Evolutionary conservation across 2,113 vertebrate species (phyloP).

Genomic region (Triplophysa rosa): DNA sequence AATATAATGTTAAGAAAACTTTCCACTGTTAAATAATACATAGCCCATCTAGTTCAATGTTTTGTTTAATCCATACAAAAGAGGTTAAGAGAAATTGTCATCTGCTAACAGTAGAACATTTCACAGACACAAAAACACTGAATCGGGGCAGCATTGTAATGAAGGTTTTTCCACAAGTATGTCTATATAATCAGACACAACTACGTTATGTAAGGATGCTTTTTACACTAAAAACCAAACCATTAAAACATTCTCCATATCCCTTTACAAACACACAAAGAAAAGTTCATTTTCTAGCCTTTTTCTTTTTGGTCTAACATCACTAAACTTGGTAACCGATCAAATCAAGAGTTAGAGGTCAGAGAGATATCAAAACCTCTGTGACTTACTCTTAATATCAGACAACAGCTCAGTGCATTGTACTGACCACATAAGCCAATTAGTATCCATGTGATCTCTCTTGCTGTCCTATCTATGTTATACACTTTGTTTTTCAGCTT

Average conservation of each 20-base stretch:
- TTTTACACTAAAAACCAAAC: too few relatives aligned
- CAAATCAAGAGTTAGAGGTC: neutral
- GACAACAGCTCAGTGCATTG: neutral
- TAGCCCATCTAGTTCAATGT: too few relatives aligned
- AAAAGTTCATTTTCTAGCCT: neutral
- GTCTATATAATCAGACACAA: neutral
- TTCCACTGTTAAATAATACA: neutral
- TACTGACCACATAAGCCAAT: neutral
- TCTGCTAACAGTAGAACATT: too few relatives aligned
- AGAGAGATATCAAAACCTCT: neutral
- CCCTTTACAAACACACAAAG: too few relatives aligned
- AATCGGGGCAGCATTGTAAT: too few relatives aligned
- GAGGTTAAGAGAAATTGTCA: too few relatives aligned
- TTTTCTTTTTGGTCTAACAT: neutral
- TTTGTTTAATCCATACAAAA: too few relatives aligned
- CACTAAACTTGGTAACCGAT: too few relatives aligned
- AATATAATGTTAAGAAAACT: neutral
- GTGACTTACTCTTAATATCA: neutral
- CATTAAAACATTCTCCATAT: too few relatives aligned
- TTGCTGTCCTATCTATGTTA: constrained; percentile 52
- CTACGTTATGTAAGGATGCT: too few relatives aligned
- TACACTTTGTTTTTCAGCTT: constrained; percentile 50
- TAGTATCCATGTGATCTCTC: constrained; percentile 18
- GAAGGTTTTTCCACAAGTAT: too few relatives aligned
- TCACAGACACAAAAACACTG: too few relatives aligned